Conservation (phyloP, 2,797 vertebrate genomes). For the Pogoniulus pusillus region DNA sequence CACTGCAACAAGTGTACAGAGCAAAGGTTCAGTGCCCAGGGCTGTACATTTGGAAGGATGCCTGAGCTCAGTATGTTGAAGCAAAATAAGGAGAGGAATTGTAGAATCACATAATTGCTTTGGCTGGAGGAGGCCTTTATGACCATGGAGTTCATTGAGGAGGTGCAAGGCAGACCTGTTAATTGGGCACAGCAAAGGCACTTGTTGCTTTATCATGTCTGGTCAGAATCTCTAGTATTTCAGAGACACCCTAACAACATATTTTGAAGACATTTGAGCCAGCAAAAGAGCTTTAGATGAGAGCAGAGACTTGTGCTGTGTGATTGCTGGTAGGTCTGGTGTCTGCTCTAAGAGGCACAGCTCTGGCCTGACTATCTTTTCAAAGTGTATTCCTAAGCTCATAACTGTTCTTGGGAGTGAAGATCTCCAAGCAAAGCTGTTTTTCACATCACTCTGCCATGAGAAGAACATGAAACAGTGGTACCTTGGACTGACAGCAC, state of each 20-base stretch:
- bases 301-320: not conserved
- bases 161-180: not conserved
- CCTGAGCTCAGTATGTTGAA: not conserved
- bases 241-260: not conserved
- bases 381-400: not conserved
- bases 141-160: rapidly evolving
- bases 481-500: not conserved
- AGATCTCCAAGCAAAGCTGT: not conserved
- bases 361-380: not conserved
- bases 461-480: not conserved
- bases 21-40: not conserved
- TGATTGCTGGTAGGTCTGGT: not conserved
- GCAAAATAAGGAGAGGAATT: not conserved
- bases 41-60: not conserved
- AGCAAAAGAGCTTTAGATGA: not conserved
- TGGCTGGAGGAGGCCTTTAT: not conserved
- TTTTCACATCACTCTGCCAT: not conserved
- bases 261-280: not conserved
- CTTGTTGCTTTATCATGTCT: not conserved
- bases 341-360: not conserved
- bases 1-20: not conserved
- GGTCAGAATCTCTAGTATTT: rapidly evolving
- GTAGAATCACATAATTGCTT: not conserved
- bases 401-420: not conserved
- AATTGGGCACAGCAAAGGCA: not conserved